Evolutionary conservation across 2,888 invertebrate species (phyloP).

Genomic region (Spatulosminthurus flaviceps): DNA sequence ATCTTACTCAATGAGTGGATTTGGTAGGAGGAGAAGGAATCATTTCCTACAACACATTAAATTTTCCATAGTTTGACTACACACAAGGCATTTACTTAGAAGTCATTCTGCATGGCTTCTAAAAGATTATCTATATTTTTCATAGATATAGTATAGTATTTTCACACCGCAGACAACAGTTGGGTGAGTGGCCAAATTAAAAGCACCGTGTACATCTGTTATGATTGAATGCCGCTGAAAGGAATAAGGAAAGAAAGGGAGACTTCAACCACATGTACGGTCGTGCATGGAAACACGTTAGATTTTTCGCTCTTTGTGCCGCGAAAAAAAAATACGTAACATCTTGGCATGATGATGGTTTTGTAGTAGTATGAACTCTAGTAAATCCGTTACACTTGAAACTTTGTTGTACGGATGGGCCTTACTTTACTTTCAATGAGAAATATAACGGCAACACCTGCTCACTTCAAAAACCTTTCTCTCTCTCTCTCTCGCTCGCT

Average conservation of each 20-base stretch:
- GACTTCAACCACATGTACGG: not conserved
- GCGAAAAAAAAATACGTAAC: conserved; percentile 24
- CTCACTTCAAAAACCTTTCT: not conserved
- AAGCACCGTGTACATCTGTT: conserved; percentile 42
- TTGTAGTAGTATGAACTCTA: conserved; percentile 30
- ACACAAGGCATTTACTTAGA: conserved; percentile 32
- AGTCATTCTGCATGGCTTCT: conserved; percentile 40
- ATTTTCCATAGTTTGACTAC: conserved; percentile 7
- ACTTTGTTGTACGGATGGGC: conserved; percentile 31
- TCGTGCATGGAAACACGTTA: not conserved
- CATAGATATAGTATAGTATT: conserved; percentile 27
- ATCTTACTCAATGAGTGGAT: not conserved
- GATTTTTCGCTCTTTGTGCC: not conserved
- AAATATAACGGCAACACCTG: conserved; percentile 44
- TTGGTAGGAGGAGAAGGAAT: not conserved
- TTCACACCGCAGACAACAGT: conserved; percentile 29
- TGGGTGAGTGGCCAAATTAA: conserved; percentile 51
- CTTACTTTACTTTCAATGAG: conserved; percentile 37
- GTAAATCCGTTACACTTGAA: conserved; percentile 45
- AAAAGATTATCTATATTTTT: conserved; percentile 37
- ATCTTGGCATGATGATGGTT: not conserved
- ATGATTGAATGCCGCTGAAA: conserved; percentile 41
- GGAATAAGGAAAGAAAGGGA: conserved; percentile 45
- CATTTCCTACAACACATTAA: conserved; percentile 7
- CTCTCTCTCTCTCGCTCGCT: not conserved